Evolutionary conservation across 2,888 invertebrate genomes (phyloP).

Genomic region (Oscheius onirici): DNA sequence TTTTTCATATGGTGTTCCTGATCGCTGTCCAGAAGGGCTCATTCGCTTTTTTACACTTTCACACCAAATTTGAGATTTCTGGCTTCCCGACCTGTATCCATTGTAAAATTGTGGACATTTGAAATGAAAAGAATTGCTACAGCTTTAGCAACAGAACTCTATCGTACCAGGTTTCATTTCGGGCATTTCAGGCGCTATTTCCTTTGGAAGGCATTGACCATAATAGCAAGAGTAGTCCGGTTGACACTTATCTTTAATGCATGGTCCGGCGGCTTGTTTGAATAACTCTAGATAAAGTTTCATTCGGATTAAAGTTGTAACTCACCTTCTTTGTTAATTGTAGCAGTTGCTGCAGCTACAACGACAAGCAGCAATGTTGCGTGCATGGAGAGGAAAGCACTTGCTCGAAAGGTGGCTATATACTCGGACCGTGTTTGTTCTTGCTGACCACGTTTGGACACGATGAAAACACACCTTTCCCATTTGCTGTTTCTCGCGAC

Average conservation of each 20-base stretch:
- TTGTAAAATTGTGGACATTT: too few species aligned
- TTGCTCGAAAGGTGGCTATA: slow-evolving; percentile 4
- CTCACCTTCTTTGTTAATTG: neutral
- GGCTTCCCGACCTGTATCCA: too few species aligned
- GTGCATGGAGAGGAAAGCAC: neutral
- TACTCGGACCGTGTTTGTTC: slow-evolving; percentile 8
- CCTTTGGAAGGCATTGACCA: slow-evolving; percentile 53
- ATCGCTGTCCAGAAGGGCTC: too few species aligned
- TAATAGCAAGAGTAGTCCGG: slow-evolving; percentile 47
- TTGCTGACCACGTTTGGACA: slow-evolving; percentile 15
- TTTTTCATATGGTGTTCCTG: too few species aligned
- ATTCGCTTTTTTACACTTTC: too few species aligned
- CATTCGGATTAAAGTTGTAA: too few species aligned
- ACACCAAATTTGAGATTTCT: too few species aligned
- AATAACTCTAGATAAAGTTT: slow-evolving; percentile 36
- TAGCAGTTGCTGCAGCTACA: neutral
- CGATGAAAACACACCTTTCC: neutral
- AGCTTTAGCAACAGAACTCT: too few species aligned
- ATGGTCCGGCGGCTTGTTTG: slow-evolving; percentile 52
- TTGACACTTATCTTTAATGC: slow-evolving; percentile 52
- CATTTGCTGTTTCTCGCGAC: neutral
- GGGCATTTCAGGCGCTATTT: slow-evolving; percentile 51
- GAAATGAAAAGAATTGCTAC: too few species aligned
- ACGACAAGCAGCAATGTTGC: slow-evolving; percentile 6
- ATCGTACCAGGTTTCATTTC: slow-evolving; percentile 39